Evolutionary conservation across 1,140 invertebrate species (phyloP), one percentile per base, ranked within the genome.

Genomic region (Heterodera schachtii): DNA sequence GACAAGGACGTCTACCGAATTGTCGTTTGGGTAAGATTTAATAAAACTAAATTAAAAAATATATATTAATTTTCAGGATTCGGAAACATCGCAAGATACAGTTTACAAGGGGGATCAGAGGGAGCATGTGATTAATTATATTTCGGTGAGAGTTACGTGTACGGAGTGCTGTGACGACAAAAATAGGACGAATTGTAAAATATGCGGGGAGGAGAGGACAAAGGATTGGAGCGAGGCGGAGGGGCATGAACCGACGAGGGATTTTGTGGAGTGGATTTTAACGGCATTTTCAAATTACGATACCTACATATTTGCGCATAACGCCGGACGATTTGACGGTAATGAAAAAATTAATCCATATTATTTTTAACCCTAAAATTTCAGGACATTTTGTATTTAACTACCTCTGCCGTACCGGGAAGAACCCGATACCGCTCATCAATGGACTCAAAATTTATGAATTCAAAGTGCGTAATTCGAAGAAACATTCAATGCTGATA

Each of bases 141-240:
- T 71, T 19, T 43, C 31, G 31, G 69, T 31, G 44, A 41, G 69
- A 11, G 44, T 71, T 3, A 71, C 69, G 9, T 71, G 69, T 5
- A 71, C 69, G 0, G 69, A 71, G 0, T 71, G 69, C n/a, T 71
- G 44, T 46, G 69, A 71, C 4, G 21, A 41, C 13, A 19, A 41
- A 3, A 46, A 8, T 1, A 71, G 44, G 31, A 16, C 8, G 31
- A 31, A 71, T 3, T 71, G 69, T 41, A 3, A 6, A 5, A 71
- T 71, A 31, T 71, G 69, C 19, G 44, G 31, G 11, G 9, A 13
- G 3, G 69, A 71, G 21, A 9, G 21, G 21, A 31, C 5, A 43
- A 71, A 71, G 11, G 69, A 71, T 31, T 71, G 69, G 69, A 71
- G 69, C 41, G 69, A 71, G 21, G 69, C 69, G 0, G 69, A 71